phyloP scores from a whole-genome alignment of 2,797 vertebrate genomes.

The Dermochelys coriacea region DNA sequence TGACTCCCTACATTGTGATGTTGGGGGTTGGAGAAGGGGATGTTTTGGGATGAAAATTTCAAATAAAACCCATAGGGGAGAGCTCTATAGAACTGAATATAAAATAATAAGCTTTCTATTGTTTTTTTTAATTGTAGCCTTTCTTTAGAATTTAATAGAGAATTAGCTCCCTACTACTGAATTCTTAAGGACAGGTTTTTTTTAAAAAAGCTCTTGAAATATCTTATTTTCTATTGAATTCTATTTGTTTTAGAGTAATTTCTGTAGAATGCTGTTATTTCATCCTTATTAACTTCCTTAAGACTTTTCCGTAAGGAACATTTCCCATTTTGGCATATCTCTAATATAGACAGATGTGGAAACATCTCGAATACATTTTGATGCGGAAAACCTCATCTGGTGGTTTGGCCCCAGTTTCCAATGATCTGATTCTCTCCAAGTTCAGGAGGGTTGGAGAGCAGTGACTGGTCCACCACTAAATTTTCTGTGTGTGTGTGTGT shows the following conservation, averaged over 20 bases:
- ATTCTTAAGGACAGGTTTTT: slow-evolving; percentile 42
- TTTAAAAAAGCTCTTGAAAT: slow-evolving; percentile 38
- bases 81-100: neutral
- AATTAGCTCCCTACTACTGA: slow-evolving; percentile 60
- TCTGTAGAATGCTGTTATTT: slow-evolving; percentile 62
- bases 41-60: slow-evolving; percentile 36
- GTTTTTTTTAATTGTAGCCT: slow-evolving; percentile 42
- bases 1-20: slow-evolving; percentile 30
- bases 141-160: slow-evolving; percentile 69
- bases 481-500: neutral
- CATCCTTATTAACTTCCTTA: slow-evolving; percentile 26
- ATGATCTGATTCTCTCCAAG: neutral
- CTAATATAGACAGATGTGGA: neutral
- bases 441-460: neutral
- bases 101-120: neutral
- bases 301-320: slow-evolving; percentile 56
- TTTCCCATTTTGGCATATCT: slow-evolving; percentile 32
- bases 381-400: slow-evolving; percentile 22
- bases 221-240: slow-evolving; percentile 65
- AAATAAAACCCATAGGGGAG: neutral
- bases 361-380: slow-evolving; percentile 8
- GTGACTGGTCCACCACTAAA: neutral
- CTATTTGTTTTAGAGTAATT: slow-evolving; percentile 39
- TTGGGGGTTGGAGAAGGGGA: slow-evolving; percentile 33
- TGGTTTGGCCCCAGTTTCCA: slow-evolving; percentile 30